Evolutionary conservation across 2,797 vertebrate species (phyloP).

Genomic region (Phalanger gymnotis): DNA sequence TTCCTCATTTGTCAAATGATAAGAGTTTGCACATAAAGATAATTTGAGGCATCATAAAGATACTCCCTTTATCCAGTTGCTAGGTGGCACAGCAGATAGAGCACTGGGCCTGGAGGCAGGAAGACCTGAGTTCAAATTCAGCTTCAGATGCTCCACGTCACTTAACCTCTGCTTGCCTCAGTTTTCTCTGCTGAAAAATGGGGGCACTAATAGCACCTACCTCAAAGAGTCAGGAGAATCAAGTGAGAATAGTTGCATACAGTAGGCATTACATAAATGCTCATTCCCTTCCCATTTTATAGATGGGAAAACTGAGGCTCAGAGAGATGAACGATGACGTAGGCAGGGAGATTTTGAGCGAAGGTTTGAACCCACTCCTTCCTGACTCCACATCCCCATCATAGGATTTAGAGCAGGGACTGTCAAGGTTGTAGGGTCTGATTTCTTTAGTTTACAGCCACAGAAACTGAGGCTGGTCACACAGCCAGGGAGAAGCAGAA

Average conservation of each 20-base stretch:
- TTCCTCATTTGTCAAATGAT: conserved; percentile 40
- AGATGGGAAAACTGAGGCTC: conserved; percentile 22
- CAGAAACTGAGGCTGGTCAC: too few relatives aligned
- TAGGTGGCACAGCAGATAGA: neutral
- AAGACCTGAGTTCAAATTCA: too few relatives aligned
- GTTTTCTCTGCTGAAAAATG: neutral
- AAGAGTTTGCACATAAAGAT: neutral
- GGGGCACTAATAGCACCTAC: neutral
- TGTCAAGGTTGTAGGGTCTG: too few relatives aligned
- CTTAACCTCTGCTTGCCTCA: neutral
- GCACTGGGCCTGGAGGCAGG: neutral
- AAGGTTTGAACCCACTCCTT: neutral
- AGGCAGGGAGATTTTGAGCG: too few relatives aligned
- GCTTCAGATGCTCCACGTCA: neutral
- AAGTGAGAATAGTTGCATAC: too few relatives aligned
- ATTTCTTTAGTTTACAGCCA: too few relatives aligned
- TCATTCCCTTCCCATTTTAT: too few relatives aligned
- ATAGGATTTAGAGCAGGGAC: too few relatives aligned
- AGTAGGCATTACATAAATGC: too few relatives aligned
- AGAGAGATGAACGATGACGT: neutral
- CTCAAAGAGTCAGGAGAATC: neutral
- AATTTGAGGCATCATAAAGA: neutral
- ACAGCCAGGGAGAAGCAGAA: neutral
- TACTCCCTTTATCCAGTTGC: neutral
- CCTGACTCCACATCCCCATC: too few relatives aligned